Percentiles rank a stretch among this genome's conserved stretches.
Conservation (phyloP, 1,140 invertebrate genomes). For the Drosophila sechellia region DNA sequence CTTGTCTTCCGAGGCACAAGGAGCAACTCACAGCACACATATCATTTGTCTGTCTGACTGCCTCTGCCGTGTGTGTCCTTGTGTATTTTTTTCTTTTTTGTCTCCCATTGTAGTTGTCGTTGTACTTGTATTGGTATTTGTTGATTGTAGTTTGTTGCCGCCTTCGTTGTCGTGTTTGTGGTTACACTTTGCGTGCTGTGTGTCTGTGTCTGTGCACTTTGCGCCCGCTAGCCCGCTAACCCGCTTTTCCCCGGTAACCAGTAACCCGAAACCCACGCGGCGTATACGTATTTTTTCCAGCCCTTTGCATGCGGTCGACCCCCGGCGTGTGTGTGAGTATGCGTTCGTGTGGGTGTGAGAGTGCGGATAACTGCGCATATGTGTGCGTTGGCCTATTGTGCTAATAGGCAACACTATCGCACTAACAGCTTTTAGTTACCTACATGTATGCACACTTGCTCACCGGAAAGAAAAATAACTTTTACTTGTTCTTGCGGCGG, state of each 20-base stretch:
- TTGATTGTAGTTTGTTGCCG: conserved; percentile 67
- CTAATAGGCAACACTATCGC: conserved; percentile 80
- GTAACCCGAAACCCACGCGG: conserved; percentile 30
- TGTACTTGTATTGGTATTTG: conserved; percentile 35
- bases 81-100: conserved; percentile 1
- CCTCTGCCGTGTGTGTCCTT: conserved; percentile 25
- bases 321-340: conserved; percentile 36
- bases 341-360: conserved; percentile 12
- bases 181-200: conserved; percentile 68
- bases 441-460: conserved; percentile 39
- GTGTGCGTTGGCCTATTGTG: conserved; percentile 70
- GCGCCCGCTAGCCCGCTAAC: neutral
- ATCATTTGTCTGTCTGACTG: conserved; percentile 67
- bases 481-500: conserved; percentile 14
- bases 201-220: conserved; percentile 32
- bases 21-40: conserved; percentile 50
- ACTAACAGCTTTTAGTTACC: conserved; percentile 81
- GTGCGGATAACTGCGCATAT: conserved; percentile 37
- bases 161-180: conserved; percentile 72
- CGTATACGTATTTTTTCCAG: conserved; percentile 43
- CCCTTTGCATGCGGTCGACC: conserved; percentile 57
- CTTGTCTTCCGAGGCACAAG: conserved; percentile 52
- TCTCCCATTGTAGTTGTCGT: neutral
- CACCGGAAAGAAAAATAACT: conserved; percentile 26
- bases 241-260: conserved; percentile 7